Base-by-base conservation (phyloP, 2,888 invertebrate species). In the Phyllotreta cruciferae region DNA sequence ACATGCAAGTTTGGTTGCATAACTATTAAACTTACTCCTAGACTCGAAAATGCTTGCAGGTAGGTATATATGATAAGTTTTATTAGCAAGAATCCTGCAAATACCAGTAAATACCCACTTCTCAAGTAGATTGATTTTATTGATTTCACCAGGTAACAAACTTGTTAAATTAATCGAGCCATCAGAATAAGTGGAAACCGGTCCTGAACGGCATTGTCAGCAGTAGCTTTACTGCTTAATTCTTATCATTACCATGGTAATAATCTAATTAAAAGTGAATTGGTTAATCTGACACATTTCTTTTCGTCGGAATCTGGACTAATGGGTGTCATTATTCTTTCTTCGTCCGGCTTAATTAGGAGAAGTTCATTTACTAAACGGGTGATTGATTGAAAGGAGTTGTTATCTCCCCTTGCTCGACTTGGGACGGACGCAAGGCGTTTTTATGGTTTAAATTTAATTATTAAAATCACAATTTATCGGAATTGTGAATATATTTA, bases 211-310 rank as follows among this genome's bases (percentile, higher is more conserved):
- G 10, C 37, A 11, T 11, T 52, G 52, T 52, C 52, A 37, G 36
- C 36, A 52, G 37, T 37, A 38, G 13, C 37, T 52, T 52, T 10
- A 52, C 10, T 52, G n/a, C 35, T 47, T 35, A 8, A 41, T 50
- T 50, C 34, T 58, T 58, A 58, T 58, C 41, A 50, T 58, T 44
- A 44, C 37, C 44, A 56, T 44, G 56, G 56, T 36, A 44, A 56
- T 56, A 39, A 58, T 58, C 41, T 49, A 58, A 50, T 58, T 52
- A 41, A 56, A 35, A 49, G 34, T 41, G 35, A 58, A 50, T 58
- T 58, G 38, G 35, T 24, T 58, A 58, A 58, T 50, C 41, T 50
- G 49, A 50, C 57, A 58, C 39, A 39, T 41, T 35, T 50, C 9
- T 39, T 58, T 50, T 50, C 39, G 24, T 24, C 34, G 35, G 39